These are phyloP conservation scores for Siniperca knerii DNA, from an alignment of 2,113 vertebrate genomes.

Conservation along the genomic window DNA sequence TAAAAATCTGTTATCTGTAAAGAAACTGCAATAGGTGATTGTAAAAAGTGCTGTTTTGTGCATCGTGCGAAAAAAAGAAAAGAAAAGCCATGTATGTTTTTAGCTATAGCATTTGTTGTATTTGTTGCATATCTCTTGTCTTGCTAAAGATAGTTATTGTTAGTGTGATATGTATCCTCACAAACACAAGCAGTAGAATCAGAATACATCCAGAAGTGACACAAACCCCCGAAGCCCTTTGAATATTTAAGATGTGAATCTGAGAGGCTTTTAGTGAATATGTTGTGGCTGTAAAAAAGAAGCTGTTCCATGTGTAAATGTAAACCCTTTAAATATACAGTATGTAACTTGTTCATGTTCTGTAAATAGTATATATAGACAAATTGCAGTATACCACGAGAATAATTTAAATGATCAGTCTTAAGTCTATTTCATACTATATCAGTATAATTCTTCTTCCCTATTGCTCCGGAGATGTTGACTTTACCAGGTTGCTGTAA, in stretches of 20 bases:
- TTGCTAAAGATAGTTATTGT: slow-evolving; percentile 50
- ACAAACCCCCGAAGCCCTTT: slow-evolving; percentile 30
- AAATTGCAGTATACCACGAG: slow-evolving; percentile 56
- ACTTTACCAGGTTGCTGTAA: slow-evolving; percentile 57
- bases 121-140: slow-evolving; percentile 58
- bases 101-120: slow-evolving; percentile 63
- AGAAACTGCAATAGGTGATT: slow-evolving; percentile 71
- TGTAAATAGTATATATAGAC: slow-evolving; percentile 80
- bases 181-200: slow-evolving; percentile 32
- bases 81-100: slow-evolving; percentile 59
- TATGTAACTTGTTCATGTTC: slow-evolving; percentile 54
- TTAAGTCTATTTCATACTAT: slow-evolving; percentile 43
- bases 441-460: slow-evolving; percentile 66
- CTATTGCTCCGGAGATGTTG: slow-evolving; percentile 39
- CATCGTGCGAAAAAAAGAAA: slow-evolving; percentile 62
- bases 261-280: slow-evolving; percentile 66
- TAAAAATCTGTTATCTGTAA: slow-evolving; percentile 66
- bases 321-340: slow-evolving; percentile 65
- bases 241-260: slow-evolving; percentile 43
- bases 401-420: slow-evolving; percentile 24
- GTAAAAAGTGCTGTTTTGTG: slow-evolving; percentile 79
- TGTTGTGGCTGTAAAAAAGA: slow-evolving; percentile 60
- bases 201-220: slow-evolving; percentile 18
- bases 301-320: slow-evolving; percentile 71
- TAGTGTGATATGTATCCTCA: slow-evolving; percentile 37